Evolutionary conservation across 1,140 invertebrate species (phyloP).

Genomic region (Amphibalanus amphitrite): DNA sequence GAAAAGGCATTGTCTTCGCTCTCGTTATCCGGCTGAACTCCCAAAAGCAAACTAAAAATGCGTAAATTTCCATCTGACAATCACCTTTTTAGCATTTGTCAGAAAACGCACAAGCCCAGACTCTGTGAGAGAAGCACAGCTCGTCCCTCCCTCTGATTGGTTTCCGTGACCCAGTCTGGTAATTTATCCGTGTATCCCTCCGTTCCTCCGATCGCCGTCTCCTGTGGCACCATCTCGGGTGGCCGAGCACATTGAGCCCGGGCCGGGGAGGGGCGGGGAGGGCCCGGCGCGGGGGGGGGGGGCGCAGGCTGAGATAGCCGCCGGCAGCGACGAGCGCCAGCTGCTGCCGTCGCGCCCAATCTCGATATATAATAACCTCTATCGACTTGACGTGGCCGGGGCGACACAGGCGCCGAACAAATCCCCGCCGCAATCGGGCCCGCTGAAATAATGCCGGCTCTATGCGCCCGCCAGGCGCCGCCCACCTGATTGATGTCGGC

Average conservation of each 20-base stretch:
- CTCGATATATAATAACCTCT: conserved; percentile 2
- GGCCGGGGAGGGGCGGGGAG: too few species aligned
- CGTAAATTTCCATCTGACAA: too few species aligned
- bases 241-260: background rate
- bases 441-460: background rate
- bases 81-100: too few species aligned
- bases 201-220: background rate
- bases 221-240: background rate
- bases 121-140: too few species aligned
- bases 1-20: too few species aligned
- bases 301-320: background rate
- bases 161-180: too few species aligned
- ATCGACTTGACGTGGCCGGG: background rate
- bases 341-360: background rate
- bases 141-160: too few species aligned
- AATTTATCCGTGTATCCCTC: too few species aligned
- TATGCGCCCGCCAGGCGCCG: background rate
- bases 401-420: background rate
- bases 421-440: background rate
- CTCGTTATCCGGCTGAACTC: too few species aligned
- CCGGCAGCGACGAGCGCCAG: background rate
- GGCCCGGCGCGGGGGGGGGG: too few species aligned
- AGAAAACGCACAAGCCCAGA: too few species aligned
- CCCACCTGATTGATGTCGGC: background rate
- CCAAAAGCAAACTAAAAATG: too few species aligned